These are phyloP conservation scores for Eueides isabella DNA, from an alignment of 1,140 invertebrate species.

Conservation along the genomic window DNA sequence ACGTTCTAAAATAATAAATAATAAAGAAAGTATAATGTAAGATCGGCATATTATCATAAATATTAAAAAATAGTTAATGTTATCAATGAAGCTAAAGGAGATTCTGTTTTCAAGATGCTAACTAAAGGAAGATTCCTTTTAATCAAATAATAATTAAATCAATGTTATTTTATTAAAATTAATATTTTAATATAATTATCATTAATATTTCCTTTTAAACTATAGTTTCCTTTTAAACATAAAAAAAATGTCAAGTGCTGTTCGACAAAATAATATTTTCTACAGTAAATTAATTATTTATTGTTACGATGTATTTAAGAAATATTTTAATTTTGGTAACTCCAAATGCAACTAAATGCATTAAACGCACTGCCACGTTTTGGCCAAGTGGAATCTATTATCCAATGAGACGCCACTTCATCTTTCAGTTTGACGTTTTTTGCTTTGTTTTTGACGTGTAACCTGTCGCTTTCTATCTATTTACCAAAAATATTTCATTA, in stretches of 20 bases:
- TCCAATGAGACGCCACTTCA: slow-evolving; percentile 58
- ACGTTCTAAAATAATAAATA: background rate
- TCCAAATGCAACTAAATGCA: slow-evolving; percentile 43
- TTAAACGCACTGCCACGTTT: slow-evolving; percentile 70
- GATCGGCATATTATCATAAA: too few species aligned
- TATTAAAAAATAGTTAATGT: too few species aligned
- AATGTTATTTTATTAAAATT: too few species aligned
- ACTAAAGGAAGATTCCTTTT: too few species aligned
- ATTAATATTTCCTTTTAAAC: too few species aligned
- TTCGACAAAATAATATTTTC: background rate
- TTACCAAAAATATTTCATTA: slow-evolving; percentile 62
- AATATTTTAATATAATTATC: too few species aligned
- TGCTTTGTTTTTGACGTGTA: slow-evolving; percentile 77
- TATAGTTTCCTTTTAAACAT: too few species aligned
- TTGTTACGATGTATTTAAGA: background rate
- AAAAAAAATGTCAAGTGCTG: background rate
- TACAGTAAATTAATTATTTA: slow-evolving; percentile 2
- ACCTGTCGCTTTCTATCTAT: slow-evolving; percentile 68
- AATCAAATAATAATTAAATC: too few species aligned
- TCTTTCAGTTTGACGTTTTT: slow-evolving; percentile 62
- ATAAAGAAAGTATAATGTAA: too few species aligned
- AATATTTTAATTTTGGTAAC: slow-evolving; percentile 16
- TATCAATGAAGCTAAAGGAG: too few species aligned
- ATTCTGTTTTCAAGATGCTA: too few species aligned
- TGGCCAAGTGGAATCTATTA: slow-evolving; percentile 71